Evolutionary conservation across 1,140 invertebrate genomes (phyloP).

Genomic region (Patella vulgata): DNA sequence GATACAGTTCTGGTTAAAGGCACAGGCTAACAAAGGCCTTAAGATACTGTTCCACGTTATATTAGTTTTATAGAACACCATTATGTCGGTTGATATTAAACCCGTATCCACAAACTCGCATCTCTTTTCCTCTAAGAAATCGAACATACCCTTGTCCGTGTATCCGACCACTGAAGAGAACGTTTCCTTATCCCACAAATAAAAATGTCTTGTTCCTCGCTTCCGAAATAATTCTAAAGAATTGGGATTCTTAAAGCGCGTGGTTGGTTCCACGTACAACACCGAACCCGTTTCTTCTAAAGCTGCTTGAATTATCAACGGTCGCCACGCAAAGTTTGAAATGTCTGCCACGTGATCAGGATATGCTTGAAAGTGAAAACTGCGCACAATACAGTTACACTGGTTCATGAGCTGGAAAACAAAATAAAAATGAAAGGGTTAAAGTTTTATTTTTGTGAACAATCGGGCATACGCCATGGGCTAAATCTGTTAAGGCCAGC

Average conservation of each 20-base stretch:
- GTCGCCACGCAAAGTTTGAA: slow-evolving; percentile 47
- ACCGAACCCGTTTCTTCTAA: slow-evolving; percentile 53
- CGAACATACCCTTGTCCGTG: slow-evolving; percentile 50
- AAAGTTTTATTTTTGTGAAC: neutral
- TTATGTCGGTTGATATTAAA: slow-evolving; percentile 41
- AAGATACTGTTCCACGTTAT: slow-evolving; percentile 45
- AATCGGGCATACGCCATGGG: neutral
- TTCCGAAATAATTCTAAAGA: slow-evolving; percentile 42
- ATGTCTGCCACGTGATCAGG: slow-evolving; percentile 45
- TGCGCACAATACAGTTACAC: slow-evolving; percentile 48
- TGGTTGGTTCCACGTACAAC: slow-evolving; percentile 47
- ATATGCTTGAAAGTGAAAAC: slow-evolving; percentile 35
- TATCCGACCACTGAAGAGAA: slow-evolving; percentile 39
- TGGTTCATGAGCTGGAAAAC: slow-evolving; percentile 44
- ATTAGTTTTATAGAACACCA: slow-evolving; percentile 53
- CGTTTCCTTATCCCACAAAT: slow-evolving; percentile 43
- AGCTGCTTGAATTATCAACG: slow-evolving; percentile 50
- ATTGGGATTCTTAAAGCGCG: slow-evolving; percentile 33
- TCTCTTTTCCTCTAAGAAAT: slow-evolving; percentile 44
- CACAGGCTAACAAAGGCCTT: slow-evolving; percentile 58
- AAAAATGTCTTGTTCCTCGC: slow-evolving; percentile 41
- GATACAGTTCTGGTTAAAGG: slow-evolving; percentile 49
- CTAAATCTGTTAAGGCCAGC: too few relatives aligned
- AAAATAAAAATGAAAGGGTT: slow-evolving; percentile 3
- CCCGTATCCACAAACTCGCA: slow-evolving; percentile 45